A percentile compares a stretch with the other conserved stretches of the same genome.
Evolutionary conservation across 2,797 vertebrate genomes (phyloP).

Genomic region (Danio kyathit): DNA sequence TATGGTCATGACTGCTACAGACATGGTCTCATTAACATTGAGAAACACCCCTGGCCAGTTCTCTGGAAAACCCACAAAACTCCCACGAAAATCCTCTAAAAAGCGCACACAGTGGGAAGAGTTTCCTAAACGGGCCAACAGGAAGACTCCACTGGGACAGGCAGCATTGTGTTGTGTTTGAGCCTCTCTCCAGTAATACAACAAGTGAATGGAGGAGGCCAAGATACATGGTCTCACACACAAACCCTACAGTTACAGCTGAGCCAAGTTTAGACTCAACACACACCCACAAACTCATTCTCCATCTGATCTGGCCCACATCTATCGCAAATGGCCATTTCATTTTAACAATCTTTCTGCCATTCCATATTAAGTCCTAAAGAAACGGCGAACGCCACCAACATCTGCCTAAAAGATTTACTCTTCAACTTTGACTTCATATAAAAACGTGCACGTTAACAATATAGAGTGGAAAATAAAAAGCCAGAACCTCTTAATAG

Average conservation of each 20-base stretch:
- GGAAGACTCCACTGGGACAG: conserved; percentile 35
- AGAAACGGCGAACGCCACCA: not conserved
- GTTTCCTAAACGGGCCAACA: conserved; percentile 23
- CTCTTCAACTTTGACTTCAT: conserved; percentile 12
- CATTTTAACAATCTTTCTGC: conserved; percentile 6
- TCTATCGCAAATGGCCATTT: conserved; percentile 41
- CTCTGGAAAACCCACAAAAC: conserved; percentile 11
- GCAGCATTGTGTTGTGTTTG: conserved; percentile 19
- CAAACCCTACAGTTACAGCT: conserved; percentile 40
- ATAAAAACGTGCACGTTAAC: not conserved
- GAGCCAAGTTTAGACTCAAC: conserved; percentile 16
- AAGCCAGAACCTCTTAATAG: conserved; percentile 6
- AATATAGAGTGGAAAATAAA: not conserved
- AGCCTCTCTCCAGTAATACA: not conserved
- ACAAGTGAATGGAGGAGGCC: conserved; percentile 27
- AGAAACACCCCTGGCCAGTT: conserved; percentile 38
- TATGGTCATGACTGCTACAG: not conserved
- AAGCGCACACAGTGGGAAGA: conserved; percentile 13
- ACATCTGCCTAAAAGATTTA: conserved; percentile 27
- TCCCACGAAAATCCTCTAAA: conserved; percentile 31
- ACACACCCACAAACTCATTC: conserved; percentile 41
- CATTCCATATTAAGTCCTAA: not conserved
- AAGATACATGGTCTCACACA: conserved; percentile 28
- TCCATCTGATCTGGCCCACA: conserved; percentile 42
- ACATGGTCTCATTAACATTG: not conserved